Evolutionary conservation across 2,113 vertebrate species (phyloP).

Genomic region (Pyxicephalus adspersus): DNA sequence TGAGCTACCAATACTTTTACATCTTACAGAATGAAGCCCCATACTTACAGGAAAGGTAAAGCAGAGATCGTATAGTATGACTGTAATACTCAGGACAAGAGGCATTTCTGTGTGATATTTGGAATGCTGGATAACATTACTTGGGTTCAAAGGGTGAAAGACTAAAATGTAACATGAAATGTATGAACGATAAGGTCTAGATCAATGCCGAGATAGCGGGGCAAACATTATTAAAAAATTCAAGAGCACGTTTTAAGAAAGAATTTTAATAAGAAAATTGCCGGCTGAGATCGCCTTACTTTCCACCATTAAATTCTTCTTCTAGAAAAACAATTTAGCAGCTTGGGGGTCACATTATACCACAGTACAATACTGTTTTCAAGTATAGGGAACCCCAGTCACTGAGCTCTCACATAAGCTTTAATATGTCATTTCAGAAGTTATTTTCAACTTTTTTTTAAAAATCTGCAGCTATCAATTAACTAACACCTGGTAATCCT

Average conservation of each 20-base stretch:
- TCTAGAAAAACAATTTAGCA: not conserved
- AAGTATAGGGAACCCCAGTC: not conserved
- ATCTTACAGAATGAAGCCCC: not conserved
- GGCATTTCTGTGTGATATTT: not conserved
- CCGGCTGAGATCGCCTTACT: not conserved
- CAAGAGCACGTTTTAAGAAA: conserved; percentile 6
- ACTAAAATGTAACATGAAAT: conserved; percentile 15
- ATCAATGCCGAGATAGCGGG: not conserved
- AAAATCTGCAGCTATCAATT: no score
- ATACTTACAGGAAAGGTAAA: not conserved
- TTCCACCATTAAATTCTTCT: not conserved
- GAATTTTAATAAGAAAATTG: conserved; percentile 34
- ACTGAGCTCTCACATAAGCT: no score
- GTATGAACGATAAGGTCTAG: conserved; percentile 21
- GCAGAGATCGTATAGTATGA: no score
- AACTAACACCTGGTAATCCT: no score
- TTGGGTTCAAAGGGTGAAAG: conserved; percentile 23
- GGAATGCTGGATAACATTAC: conserved; percentile 30
- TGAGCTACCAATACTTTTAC: not conserved
- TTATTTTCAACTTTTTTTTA: no score
- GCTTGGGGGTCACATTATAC: not conserved
- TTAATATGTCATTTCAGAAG: no score
- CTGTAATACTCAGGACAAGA: not conserved
- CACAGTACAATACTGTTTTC: not conserved
- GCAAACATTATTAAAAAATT: conserved; percentile 30